Base-by-base conservation (phyloP, 2,888 invertebrate species). In the Ormia ochracea region DNA sequence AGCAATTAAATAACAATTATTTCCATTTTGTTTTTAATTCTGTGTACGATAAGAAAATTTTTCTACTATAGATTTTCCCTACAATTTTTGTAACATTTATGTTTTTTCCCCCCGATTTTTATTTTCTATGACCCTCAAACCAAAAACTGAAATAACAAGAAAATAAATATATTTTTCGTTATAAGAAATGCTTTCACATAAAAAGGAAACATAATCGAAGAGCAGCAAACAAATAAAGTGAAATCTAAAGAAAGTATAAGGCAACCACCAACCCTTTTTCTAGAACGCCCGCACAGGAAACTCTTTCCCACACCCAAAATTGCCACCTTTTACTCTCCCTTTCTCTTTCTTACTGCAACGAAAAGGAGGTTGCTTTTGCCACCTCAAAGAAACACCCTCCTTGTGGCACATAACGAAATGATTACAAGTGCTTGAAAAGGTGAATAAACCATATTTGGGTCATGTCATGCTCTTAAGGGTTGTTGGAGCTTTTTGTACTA, bases 111-210 rank as follows among this genome's bases (percentile, higher is more conserved):
- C n/a, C n/a, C n/a, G 31, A 12, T 12, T 56, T 54, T 54, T n/a
- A 26, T 41, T 66, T 50, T 50, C 38, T 52, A 69, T 79, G 79
- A 79, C 79, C 79, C 74, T 79, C 79, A n/a, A n/a, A 81, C 80
- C 72, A 23, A 80, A 76, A 75, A 58, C 17, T 41, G 5, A 4
- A 61, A 65, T 14, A 21, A 12, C 54, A 14, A 54, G 38, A 31
- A 45, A 56, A 45, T 9, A 19, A 52, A 31, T 19, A 4, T 43
- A 28, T 56, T 52, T 58, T 72, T 10, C 52, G 12, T 58, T 59
- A 19, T 17, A 72, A 31, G 26, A 65, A 72, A 78, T 59, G 52
- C 21, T 56, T 73, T 45, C 23, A 31, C 28, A 52, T 66, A 7
- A 43, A 19, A 28, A n/a, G 19, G 45, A 10, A 50, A 33, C 3